These are phyloP conservation scores for Athalia circularis DNA, from an alignment of 2,888 invertebrate species.

Conservation along the genomic window DNA sequence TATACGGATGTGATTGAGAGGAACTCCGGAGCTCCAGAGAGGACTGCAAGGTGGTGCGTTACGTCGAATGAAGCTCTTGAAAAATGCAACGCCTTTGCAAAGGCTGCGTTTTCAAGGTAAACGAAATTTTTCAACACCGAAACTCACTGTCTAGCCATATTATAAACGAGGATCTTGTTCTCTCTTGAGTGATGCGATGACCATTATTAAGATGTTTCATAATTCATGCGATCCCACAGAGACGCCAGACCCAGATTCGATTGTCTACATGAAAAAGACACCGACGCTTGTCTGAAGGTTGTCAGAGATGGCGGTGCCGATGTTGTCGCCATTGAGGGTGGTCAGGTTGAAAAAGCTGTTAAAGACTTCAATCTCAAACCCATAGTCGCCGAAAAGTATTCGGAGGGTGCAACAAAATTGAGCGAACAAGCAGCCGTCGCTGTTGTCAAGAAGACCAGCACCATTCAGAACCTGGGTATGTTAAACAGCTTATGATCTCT, in stretches of 20 bases:
- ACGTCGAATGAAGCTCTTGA: conserved; percentile 80
- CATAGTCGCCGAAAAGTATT: conserved; percentile 81
- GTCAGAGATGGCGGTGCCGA: conserved; percentile 84
- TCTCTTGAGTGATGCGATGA: neutral
- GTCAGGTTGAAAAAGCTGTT: conserved; percentile 76
- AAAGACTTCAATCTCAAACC: conserved; percentile 79
- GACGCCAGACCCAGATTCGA: conserved; percentile 88
- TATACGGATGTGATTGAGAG: conserved; percentile 84
- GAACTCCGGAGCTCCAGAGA: conserved; percentile 82
- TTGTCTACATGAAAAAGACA: conserved; percentile 81
- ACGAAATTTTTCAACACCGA: neutral
- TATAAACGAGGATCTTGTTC: too few relatives aligned
- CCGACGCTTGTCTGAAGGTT: conserved; percentile 81
- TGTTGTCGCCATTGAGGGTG: conserved; percentile 81
- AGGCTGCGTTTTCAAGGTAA: conserved; percentile 81
- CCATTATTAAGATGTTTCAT: neutral
- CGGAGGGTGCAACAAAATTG: conserved; percentile 77
- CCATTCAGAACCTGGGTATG: conserved; percentile 75
- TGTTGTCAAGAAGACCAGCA: conserved; percentile 79
- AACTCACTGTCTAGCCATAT: too few relatives aligned
- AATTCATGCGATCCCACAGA: conserved; percentile 64
- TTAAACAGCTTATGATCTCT: neutral
- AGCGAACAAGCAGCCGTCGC: conserved; percentile 77
- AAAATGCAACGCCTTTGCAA: conserved; percentile 85
- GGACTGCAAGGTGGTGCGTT: conserved; percentile 80